Evolutionary conservation across 2,113 vertebrate genomes (phyloP), one percentile per base, ranked within the genome.

Genomic region (Baryphthengus martii): DNA sequence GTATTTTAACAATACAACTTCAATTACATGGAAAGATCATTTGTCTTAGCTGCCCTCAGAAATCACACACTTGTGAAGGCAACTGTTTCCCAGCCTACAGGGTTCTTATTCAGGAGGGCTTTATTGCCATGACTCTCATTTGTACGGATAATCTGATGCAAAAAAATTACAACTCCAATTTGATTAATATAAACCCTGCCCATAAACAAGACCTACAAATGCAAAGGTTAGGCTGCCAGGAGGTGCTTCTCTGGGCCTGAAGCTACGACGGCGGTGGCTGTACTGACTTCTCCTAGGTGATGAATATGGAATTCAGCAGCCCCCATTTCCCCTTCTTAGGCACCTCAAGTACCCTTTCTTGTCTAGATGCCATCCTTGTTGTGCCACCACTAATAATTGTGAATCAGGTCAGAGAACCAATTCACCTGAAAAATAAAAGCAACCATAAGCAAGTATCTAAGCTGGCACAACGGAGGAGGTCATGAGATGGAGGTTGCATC

Each of bases 1-100:
- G 52, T 78, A 81, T 91, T 93, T 88, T 81, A 96, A 91, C 80
- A 91, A 89, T 53, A 80, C 45, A 62, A 66, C 63, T 92, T 84
- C 45, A 92, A 44, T 86, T 62, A 83, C 44, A 50, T 28, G 39
- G 49, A 90, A 90, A 63, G 76, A 84, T 86, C 65, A 40, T 81
- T 88, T 77, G 42, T 80, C 76, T 82, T 73, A 66, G 59, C 42
- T 67, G 35, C 73, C 86, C 45, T 63, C 55, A 70, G 82, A 45
- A 93, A 88, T 65, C 37, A 37, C 59, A 49, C 28, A 62, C 42
- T 73, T 44, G 53, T 33, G 71, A 78, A 77, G 45, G 31, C 73
- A 86, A 52, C 42, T 55, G 42, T 19, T 81, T 90, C 52, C 35
- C 39, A 63, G 1, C 1, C 6, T 35, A 53, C 11, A 8, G 15